Evolutionary conservation across 1,140 invertebrate genomes (phyloP), one percentile per base, ranked within the genome.

Genomic region (Bemisia tabaci): DNA sequence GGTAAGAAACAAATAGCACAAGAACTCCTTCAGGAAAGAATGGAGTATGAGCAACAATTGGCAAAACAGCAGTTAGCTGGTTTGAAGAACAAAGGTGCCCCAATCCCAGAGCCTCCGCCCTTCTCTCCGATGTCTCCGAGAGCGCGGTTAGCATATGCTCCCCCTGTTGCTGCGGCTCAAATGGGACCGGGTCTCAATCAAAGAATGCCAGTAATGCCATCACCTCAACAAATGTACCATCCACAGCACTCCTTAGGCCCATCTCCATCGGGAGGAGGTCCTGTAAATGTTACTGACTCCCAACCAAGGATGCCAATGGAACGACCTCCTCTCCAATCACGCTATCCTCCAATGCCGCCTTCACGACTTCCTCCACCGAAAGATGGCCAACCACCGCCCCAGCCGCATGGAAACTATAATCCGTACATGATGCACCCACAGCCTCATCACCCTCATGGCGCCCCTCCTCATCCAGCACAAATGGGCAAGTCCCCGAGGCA

Each of bases 1-100:
- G 81, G 82, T n/a, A 83, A 82, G 71, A 82, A 83, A 65, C 82
- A 81, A 2, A 67, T 82, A 12, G 80, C 79, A 1, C 63, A 80
- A 48, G 33, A 48, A 48, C 17, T 48, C 5, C n/a, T n/a, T n/a
- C n/a, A n/a, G n/a, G 33, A 48, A 48, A 48, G 33, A 17, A 48
- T 48, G 33, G 33, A 48, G 17, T 48, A 9, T 48, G 33, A 48
- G 33, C 5, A 17, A 17, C 33, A 48, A 17, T 9, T 48, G 33
- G 33, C 33, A 48, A 17, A 48, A 5, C 24, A 22, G 61, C 64
- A 62, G 26, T 62, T 27, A 59, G 62, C 62, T 48, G 26, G 27
- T 33, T 21, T 33, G 9, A 22, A 48, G 1, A 25, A 62, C 61
- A 39, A 63, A 62, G 33, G 33, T 48, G 33, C 33, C 17, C 33